Conservation (phyloP, 2,888 invertebrate species). For the Aquatica leii region DNA sequence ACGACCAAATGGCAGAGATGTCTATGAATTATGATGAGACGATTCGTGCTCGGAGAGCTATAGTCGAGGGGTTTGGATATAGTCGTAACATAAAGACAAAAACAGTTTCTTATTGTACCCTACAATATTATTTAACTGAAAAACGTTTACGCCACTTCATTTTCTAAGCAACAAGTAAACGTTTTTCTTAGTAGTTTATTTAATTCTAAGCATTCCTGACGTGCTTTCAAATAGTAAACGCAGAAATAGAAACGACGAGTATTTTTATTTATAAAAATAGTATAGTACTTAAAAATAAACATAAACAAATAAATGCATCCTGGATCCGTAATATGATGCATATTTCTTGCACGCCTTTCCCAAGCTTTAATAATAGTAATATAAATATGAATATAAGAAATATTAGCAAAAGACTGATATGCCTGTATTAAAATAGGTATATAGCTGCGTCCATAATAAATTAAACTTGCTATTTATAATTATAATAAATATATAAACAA, state of each 20-base stretch:
- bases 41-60: constrained; percentile 47
- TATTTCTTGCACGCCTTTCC: constrained; percentile 42
- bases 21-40: constrained; percentile 66
- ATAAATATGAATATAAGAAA: constrained; percentile 24
- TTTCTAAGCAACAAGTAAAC: background rate
- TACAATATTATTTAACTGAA: background rate
- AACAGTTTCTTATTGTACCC: background rate
- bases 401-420: constrained; percentile 39
- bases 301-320: constrained; percentile 24
- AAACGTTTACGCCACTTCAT: background rate
- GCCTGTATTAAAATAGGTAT: constrained; percentile 20
- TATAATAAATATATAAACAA: background rate
- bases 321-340: constrained; percentile 41
- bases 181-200: too few relatives aligned
- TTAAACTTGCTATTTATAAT: background rate
- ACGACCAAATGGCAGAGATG: constrained; percentile 64
- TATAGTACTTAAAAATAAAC: background rate
- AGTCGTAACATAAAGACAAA: constrained; percentile 27
- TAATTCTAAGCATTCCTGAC: constrained; percentile 2
- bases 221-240: constrained; percentile 9
- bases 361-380: constrained; percentile 43
- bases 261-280: constrained; percentile 12
- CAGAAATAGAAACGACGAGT: constrained; percentile 6
- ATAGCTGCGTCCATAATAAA: background rate
- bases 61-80: constrained; percentile 56